phyloP scores from a whole-genome alignment of 2,888 invertebrate species.

The Tetragnatha montana region DNA sequence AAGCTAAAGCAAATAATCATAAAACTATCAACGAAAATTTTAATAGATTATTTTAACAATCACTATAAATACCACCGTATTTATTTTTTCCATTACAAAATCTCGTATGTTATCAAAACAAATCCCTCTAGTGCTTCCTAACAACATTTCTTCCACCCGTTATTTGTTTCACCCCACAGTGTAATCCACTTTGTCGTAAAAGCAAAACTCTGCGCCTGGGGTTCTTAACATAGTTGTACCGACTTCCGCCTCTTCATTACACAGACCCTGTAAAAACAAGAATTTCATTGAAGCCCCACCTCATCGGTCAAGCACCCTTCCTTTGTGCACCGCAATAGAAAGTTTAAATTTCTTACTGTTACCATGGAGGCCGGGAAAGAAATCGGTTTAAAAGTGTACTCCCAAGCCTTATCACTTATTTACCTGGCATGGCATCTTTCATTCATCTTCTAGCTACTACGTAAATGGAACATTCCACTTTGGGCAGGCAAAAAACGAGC shows the following conservation, averaged over 20 bases:
- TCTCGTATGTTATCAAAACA: too few species aligned
- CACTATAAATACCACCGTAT: too few species aligned
- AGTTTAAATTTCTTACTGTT: conserved; percentile 44
- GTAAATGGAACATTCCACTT: conserved; percentile 57
- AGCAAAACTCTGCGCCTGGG: neutral
- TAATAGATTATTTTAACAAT: too few species aligned
- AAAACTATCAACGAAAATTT: too few species aligned
- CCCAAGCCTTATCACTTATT: conserved; percentile 67
- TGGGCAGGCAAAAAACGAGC: conserved; percentile 16
- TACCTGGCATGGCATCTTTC: conserved; percentile 64
- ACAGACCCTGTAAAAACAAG: neutral
- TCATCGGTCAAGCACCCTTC: neutral
- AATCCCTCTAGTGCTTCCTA: too few species aligned
- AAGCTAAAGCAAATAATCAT: too few species aligned
- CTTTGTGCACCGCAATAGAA: conserved; percentile 15
- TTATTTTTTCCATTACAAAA: too few species aligned
- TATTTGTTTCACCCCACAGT: too few species aligned
- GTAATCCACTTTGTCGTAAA: too few species aligned
- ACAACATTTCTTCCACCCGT: too few species aligned
- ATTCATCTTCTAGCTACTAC: conserved; percentile 53
- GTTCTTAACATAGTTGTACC: neutral
- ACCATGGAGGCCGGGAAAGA: conserved; percentile 20
- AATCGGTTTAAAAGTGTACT: conserved; percentile 61
- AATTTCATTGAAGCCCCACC: neutral
- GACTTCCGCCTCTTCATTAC: neutral